phyloP scores from a whole-genome alignment of 2,888 invertebrate species.

The Luperina testacea region DNA sequence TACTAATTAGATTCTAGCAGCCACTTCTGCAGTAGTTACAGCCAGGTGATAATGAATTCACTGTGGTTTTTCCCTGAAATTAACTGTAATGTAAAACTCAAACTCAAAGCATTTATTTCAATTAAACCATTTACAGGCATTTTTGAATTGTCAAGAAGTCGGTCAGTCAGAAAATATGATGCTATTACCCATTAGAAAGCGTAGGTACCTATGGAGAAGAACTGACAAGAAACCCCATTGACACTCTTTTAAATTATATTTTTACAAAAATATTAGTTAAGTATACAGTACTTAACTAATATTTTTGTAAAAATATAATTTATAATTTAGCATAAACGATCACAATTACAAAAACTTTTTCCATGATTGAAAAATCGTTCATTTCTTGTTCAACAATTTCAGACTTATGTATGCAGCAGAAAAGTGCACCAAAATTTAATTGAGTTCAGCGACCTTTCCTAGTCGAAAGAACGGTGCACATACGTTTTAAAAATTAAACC shows the following conservation, averaged over 20 bases:
- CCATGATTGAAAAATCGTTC: not conserved
- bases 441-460: not conserved
- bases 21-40: not conserved
- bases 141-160: too few relatives aligned
- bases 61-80: not conserved
- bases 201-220: too few relatives aligned
- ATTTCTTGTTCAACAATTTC: not conserved
- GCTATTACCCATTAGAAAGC: too few relatives aligned
- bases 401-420: not conserved
- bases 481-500: conserved; percentile 1
- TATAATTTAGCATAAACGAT: not conserved
- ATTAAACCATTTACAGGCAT: too few relatives aligned
- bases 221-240: too few relatives aligned
- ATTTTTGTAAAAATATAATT: too few relatives aligned
- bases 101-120: too few relatives aligned
- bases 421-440: conserved; percentile 4
- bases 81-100: not conserved
- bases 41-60: too few relatives aligned
- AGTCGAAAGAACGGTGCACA: not conserved
- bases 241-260: too few relatives aligned
- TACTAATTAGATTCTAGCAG: conserved; percentile 4
- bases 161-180: too few relatives aligned
- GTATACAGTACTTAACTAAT: too few relatives aligned
- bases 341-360: not conserved
- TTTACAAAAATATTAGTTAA: too few relatives aligned